These are phyloP conservation scores for Actinemys pallida DNA, from an alignment of 2,113 vertebrate species.

Conservation along the genomic window DNA sequence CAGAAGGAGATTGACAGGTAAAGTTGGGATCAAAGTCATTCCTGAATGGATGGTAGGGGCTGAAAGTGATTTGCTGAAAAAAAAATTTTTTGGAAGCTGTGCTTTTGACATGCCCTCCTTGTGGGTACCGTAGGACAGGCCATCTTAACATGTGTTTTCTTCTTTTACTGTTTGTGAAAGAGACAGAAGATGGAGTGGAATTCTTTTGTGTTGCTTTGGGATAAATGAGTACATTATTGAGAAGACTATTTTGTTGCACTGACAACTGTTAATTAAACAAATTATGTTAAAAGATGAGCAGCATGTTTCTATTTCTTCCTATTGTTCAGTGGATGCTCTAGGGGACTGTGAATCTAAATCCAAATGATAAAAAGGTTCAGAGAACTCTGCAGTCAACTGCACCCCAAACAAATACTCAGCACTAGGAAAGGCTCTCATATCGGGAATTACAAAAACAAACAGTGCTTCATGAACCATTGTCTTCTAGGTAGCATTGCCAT, in stretches of 20 bases:
- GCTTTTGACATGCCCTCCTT: constrained; percentile 45
- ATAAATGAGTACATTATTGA: not conserved
- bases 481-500: too few species aligned
- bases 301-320: not conserved
- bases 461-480: not conserved
- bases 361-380: not conserved
- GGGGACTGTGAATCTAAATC: not conserved
- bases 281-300: not conserved
- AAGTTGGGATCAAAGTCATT: not conserved
- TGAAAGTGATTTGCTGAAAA: constrained; percentile 46
- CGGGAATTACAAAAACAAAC: not conserved
- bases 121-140: constrained; percentile 30
- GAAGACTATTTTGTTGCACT: not conserved
- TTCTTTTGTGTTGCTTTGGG: not conserved
- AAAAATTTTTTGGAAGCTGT: constrained; percentile 25
- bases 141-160: constrained; percentile 14
- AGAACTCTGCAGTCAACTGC: not conserved
- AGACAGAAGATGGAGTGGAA: constrained; percentile 12
- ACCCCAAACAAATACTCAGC: not conserved
- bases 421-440: not conserved
- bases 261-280: constrained; percentile 19
- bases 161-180: constrained; percentile 13
- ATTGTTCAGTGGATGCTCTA: not conserved
- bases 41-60: constrained; percentile 23
- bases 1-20: constrained; percentile 47